Base-by-base conservation (phyloP, 2,113 vertebrate genomes). In the Coturnix japonica region DNA sequence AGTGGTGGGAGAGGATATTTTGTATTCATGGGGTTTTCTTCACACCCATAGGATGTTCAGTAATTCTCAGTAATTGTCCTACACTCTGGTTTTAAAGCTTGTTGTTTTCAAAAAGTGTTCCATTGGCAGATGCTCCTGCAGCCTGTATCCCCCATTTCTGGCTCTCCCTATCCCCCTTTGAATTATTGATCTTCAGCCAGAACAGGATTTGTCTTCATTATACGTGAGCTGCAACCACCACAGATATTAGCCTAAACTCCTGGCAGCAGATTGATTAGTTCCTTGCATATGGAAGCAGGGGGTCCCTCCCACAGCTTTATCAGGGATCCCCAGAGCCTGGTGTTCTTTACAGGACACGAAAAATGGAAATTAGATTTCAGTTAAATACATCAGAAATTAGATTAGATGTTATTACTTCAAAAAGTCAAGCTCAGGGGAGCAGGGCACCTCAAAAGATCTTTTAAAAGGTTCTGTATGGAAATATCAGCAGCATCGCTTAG, bases 371-470 rank as follows among this genome's bases (percentile, higher is more conserved):
- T 78, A 95, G 39, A 81, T 94, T 94, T 96, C 82, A 76, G 80
- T 91, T 94, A 95, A 96, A 93, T 81, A 94, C 64, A 78, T 94
- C 91, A 87, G 86, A 95, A 96, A 96, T 87, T 84, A 93, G 89
- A 95, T 96, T 92, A 76, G 31, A 59, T 90, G 65, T 95, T 95
- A 92, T 94, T 94, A 85, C 78, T 80, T 73, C 30, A 88, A 88
- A 94, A 96, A 92, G 70, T 80, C 60, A 44, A 65, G 43, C 94
- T 93, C 53, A 0, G 12, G 57, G 33, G 31, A 77, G 49, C 14
- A 78, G 37, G n/a, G 13, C 12, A 43, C 25, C 46, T 77, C 43
- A 44, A 70, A 88, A 85, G 61, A 73, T 39, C 26, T 53, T 30
- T 30, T 78, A 60, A 39, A 31, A 33, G 6, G 49, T 47, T 70